A percentile compares a stretch with the other conserved stretches of the same genome.
phyloP scores from a whole-genome alignment of 2,113 vertebrate genomes.

The Oreochromis aureus region DNA sequence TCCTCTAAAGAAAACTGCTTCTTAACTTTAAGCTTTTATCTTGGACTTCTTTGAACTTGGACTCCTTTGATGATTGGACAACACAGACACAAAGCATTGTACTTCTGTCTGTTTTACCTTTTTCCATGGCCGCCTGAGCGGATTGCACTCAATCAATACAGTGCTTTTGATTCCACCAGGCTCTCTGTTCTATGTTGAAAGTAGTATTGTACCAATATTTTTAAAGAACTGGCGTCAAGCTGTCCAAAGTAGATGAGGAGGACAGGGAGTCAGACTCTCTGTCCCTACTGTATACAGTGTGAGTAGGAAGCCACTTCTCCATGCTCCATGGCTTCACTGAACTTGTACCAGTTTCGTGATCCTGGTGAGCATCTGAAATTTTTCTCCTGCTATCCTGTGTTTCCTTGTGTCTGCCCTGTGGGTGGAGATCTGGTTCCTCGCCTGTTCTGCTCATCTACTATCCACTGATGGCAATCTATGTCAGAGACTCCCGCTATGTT shows the following conservation, averaged over 20 bases:
- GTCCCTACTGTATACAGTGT: neutral
- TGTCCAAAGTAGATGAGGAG: neutral
- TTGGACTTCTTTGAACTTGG: neutral
- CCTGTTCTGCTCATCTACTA: neutral
- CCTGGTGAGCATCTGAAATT: neutral
- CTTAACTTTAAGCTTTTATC: neutral
- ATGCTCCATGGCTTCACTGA: neutral
- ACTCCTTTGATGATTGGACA: neutral
- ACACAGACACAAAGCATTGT: neutral
- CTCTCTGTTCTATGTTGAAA: neutral
- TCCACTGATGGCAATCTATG: neutral
- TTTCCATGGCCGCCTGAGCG: neutral
- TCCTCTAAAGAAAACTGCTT: neutral
- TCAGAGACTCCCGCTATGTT: neutral
- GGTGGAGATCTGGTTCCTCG: neutral
- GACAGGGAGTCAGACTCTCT: neutral
- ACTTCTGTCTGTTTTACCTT: neutral
- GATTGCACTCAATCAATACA: neutral
- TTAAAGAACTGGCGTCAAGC: neutral
- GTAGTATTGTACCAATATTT: neutral
- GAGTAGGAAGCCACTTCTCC: neutral
- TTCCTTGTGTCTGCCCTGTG: neutral
- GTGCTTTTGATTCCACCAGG: neutral
- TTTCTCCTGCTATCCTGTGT: neutral
- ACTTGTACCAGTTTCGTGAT: neutral